Percentiles rank a stretch among this genome's conserved stretches.
Evolutionary conservation across 2,113 vertebrate genomes (phyloP).

Genomic region (Daubentonia madagascariensis): DNA sequence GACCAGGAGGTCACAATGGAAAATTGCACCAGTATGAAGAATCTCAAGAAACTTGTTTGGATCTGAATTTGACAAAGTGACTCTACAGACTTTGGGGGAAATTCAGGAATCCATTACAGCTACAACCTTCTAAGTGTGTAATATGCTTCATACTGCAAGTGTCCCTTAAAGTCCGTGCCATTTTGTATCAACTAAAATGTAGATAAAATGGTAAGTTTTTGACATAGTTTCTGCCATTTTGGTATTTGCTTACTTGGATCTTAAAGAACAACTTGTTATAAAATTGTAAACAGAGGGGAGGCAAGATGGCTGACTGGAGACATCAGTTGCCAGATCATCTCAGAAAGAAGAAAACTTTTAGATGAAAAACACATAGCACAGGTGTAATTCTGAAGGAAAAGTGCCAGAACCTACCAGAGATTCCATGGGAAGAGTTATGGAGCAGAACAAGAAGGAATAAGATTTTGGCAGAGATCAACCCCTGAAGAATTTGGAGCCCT

Average conservation of each 20-base stretch:
- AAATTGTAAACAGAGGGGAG: neutral
- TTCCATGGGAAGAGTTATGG: no score
- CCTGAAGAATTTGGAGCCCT: no score
- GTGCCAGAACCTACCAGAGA: no score
- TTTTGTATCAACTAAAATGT: neutral
- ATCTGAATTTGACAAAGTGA: neutral
- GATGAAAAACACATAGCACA: no score
- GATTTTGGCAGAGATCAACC: no score
- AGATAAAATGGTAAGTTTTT: neutral
- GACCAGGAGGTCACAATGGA: neutral
- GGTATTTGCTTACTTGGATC: neutral
- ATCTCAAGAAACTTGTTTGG: neutral
- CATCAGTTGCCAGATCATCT: no score
- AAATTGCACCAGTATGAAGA: neutral
- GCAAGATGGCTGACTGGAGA: no score
- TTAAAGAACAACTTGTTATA: neutral
- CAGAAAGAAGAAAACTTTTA: no score
- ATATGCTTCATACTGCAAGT: neutral
- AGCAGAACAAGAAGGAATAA: no score
- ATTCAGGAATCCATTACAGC: neutral
- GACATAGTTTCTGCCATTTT: constrained; percentile 23
- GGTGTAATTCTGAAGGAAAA: no score
- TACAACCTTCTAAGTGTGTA: neutral
- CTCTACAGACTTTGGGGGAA: neutral
- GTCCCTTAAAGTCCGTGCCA: neutral